phyloP scores from a whole-genome alignment of 2,888 invertebrate species.

The Hirtodrosophila duncani region DNA sequence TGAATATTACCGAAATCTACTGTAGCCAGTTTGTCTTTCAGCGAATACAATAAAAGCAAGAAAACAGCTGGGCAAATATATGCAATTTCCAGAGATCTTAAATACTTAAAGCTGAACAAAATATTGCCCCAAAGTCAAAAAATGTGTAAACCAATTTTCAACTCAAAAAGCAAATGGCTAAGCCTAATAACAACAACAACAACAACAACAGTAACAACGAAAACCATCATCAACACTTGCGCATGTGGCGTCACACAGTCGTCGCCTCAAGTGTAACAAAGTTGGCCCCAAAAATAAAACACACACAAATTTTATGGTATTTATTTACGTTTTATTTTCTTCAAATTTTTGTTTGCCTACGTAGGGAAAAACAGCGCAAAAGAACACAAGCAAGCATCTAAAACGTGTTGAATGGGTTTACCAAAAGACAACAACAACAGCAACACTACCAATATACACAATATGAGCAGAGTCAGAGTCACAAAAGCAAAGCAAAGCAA shows the following conservation, averaged over 20 bases:
- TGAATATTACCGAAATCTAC: constrained; percentile 13
- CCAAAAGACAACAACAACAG: constrained; percentile 25
- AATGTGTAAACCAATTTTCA: not conserved
- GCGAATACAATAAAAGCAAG: not conserved
- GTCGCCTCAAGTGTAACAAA: constrained; percentile 23
- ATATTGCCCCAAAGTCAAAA: not conserved
- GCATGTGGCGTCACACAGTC: constrained; percentile 28
- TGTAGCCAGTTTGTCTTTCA: no score
- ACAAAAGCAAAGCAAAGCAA: constrained; percentile 22
- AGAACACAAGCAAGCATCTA: constrained; percentile 4
- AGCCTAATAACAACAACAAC: constrained; percentile 3
- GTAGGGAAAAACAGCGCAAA: constrained; percentile 17
- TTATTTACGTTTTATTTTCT: constrained; percentile 40
- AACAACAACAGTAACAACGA: constrained; percentile 1
- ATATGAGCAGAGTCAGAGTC: constrained; percentile 17
- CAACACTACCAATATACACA: constrained; percentile 22
- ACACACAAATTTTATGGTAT: constrained; percentile 21
- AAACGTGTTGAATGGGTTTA: constrained; percentile 50
- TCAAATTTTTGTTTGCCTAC: constrained; percentile 28
- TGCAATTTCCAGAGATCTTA: constrained; percentile 1
- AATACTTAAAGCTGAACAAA: constrained; percentile 1
- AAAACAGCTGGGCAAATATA: constrained; percentile 21
- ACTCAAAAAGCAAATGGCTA: constrained; percentile 16
- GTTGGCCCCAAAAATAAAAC: constrained; percentile 1
- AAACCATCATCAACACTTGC: constrained; percentile 7